Evolutionary conservation across 2,888 invertebrate species (phyloP), one percentile per base, ranked within the genome.

Genomic region (Arge pagana): DNA sequence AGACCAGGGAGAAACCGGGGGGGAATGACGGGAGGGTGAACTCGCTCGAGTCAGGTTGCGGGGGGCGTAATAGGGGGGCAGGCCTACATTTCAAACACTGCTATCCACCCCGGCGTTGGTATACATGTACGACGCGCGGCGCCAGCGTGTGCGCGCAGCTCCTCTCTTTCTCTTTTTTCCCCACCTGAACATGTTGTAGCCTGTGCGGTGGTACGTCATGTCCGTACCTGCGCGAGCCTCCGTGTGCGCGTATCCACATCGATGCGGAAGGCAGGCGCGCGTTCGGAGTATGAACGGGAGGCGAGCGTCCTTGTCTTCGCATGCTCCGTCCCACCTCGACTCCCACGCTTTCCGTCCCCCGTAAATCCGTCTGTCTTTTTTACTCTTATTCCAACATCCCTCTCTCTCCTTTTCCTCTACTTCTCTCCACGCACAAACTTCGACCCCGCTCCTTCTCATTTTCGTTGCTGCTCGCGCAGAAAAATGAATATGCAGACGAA

Each of bases 41-140:
- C 28, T 31, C 52, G 30, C 43, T 35, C 51, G 51, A 43, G 45
- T 51, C 45, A 41, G 43, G 24, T 48, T 35, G 26, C 13, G 33
- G 23, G 53, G 52, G 50, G 61, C 50, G 52, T 35, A 43, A 50
- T 52, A 54, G 58, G 58, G 55, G 57, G 58, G 54, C 54, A 59
- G 60, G 62, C 61, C 62, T 64, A 63, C 61, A 60, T 65, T 66
- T 66, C 59, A 55, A 58, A 56, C 58, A 56, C 57, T 49, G 54
- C 52, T 54, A 45, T 52, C 48, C 55, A 51, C 53, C 36, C 48
- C 43, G 36, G n/a, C n/a, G n/a, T n/a, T n/a, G n/a, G n/a, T n/a
- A n/a, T n/a, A n/a, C n/a, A n/a, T n/a, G 39, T 23, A 48, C 31
- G 15, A 13, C 50, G 28, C 39, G 16, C 40, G 13, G 40, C 18